A percentile compares a stretch with the other conserved stretches of the same genome.
Conservation (phyloP, 2,888 invertebrate genomes). For the Drosophila histrio region DNA sequence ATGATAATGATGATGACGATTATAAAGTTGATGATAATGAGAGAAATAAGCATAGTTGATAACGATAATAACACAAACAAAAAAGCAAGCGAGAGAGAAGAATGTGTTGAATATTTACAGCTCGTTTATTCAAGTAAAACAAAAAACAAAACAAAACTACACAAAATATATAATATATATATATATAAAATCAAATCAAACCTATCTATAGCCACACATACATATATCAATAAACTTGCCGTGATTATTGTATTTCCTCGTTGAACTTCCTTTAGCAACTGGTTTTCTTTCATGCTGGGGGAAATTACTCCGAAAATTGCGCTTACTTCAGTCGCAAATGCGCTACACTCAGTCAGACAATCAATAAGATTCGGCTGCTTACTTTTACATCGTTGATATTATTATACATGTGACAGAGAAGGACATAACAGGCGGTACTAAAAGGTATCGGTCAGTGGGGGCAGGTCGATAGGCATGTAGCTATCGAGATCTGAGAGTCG, state of each 20-base stretch:
- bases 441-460: too few relatives aligned
- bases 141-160: slow-evolving; percentile 15
- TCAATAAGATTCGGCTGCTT: not conserved
- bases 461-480: too few relatives aligned
- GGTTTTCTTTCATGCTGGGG: not conserved
- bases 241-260: slow-evolving; percentile 63
- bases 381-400: not conserved
- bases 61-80: slow-evolving; percentile 50
- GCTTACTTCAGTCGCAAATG: not conserved
- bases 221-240: slow-evolving; percentile 74
- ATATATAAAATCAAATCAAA: slow-evolving; percentile 57
- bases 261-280: slow-evolving; percentile 22
- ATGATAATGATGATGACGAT: slow-evolving; percentile 18
- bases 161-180: slow-evolving; percentile 45
- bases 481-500: too few relatives aligned
- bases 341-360: not conserved
- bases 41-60: slow-evolving; percentile 70
- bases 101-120: slow-evolving; percentile 81
- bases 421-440: too few relatives aligned
- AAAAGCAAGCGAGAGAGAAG: slow-evolving; percentile 37
- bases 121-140: slow-evolving; percentile 74
- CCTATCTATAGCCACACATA: slow-evolving; percentile 68
- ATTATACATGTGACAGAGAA: too few relatives aligned
- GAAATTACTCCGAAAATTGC: not conserved
- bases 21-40: slow-evolving; percentile 36